These are phyloP conservation scores for Lichenostomus cassidix DNA, from an alignment of 2,113 vertebrate genomes.

Conservation along the genomic window DNA sequence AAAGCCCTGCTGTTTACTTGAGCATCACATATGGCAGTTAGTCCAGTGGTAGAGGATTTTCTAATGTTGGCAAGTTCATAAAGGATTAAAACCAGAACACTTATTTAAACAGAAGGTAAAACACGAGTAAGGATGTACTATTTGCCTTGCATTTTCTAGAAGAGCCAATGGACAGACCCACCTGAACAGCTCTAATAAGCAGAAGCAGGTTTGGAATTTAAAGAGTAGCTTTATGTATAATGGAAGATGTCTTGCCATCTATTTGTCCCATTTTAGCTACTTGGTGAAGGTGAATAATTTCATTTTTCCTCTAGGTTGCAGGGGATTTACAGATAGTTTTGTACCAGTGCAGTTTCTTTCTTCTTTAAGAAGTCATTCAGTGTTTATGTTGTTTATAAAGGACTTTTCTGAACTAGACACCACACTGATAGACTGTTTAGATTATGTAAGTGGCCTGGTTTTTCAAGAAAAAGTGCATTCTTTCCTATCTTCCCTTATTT, in stretches of 20 bases:
- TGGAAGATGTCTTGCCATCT: background rate
- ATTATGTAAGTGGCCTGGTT: background rate
- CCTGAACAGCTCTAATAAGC: background rate
- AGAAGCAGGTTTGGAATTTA: background rate
- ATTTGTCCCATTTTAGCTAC: background rate
- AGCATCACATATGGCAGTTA: background rate
- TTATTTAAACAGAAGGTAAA: background rate
- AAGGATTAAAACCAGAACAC: background rate
- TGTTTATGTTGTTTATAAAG: background rate
- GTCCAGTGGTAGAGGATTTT: background rate
- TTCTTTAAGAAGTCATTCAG: background rate
- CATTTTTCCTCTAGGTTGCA: background rate
- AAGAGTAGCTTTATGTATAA: background rate
- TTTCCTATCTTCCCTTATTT: background rate
- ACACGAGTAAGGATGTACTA: background rate
- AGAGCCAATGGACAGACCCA: background rate
- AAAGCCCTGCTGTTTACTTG: background rate
- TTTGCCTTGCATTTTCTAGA: background rate
- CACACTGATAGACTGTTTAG: background rate
- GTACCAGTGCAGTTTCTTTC: background rate
- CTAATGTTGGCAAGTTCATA: background rate
- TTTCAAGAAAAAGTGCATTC: background rate
- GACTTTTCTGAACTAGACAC: background rate
- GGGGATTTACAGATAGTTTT: background rate
- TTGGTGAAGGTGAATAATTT: background rate